Evolutionary conservation across 2,113 vertebrate species (phyloP), one percentile per base, ranked within the genome.

Genomic region (Psophia crepitans): DNA sequence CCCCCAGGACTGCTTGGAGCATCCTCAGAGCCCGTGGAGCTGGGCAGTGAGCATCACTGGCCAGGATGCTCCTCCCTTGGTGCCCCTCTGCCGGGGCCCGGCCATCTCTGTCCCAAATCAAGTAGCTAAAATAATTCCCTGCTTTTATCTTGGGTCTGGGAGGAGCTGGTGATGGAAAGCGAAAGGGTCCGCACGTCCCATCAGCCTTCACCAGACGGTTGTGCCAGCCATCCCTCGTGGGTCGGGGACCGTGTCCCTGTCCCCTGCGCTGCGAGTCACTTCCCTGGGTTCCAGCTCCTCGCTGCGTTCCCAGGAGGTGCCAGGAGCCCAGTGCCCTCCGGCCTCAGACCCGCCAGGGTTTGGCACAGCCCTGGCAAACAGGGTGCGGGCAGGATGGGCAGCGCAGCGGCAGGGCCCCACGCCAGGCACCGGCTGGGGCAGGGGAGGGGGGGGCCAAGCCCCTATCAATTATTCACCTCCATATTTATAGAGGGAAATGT

Each of bases 391-490:
- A 79, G 76, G 30, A 44, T 6, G 12, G 81, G 43, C 58, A 66
- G 70, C 2, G 1, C 28, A 11, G 3, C 0, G 3, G 33, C 16
- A 63, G 83, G 58, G 35, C 76, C 56, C 43, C 0, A 0, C 0
- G 5, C 75, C 81, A 80, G 26, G 24, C 46, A 63, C 18, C 0
- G 2, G 58, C 70, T 76, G 75, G 83, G 64, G 27, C n/a, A 20
- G 37, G 43, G 39, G 39, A 28, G 9, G 7, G 16, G 69, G 33
- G 79, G 39, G 30, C 8, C 3, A 6, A 86, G 26, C 56, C 63
- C 65, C 84, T 90, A 91, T 94, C 81, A 94, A 95, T 97, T 95
- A 95, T 97, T 96, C 80, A 91, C 12, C 17, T 92, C 84, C 5
- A 1, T 79, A 84, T 97, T 96, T 95, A 84, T 87, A 93, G 91